These are phyloP conservation scores for Cygnus olor DNA, from an alignment of 2,797 vertebrate species.

Conservation along the genomic window DNA sequence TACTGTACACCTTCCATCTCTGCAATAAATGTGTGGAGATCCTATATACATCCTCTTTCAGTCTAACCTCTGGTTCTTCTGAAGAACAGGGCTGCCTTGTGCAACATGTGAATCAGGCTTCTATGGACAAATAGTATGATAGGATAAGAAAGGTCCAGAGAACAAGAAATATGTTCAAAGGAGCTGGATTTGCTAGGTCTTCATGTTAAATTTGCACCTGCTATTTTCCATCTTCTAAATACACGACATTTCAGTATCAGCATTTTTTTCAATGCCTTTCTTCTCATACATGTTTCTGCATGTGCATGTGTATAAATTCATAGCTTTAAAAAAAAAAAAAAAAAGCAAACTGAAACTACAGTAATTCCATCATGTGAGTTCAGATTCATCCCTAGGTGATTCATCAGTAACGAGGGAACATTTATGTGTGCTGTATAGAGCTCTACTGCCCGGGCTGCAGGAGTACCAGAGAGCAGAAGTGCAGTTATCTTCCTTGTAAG, in stretches of 20 bases:
- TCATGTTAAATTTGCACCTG: slow-evolving; percentile 1
- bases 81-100: not conserved
- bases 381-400: slow-evolving; percentile 12
- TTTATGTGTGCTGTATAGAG: slow-evolving; percentile 5
- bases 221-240: not conserved
- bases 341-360: not conserved
- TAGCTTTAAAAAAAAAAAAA: not conserved
- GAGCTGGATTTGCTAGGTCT: slow-evolving; percentile 17
- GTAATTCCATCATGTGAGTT: not conserved
- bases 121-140: not conserved
- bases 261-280: not conserved
- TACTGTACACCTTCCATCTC: not conserved
- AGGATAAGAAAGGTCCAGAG: not conserved
- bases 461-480: slow-evolving; percentile 44
- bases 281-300: not conserved
- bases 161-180: slow-evolving; percentile 15
- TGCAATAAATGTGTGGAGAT: not conserved
- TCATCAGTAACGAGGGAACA: not conserved
- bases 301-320: no score
- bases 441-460: not conserved
- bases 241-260: not conserved
- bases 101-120: not conserved
- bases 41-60: not conserved
- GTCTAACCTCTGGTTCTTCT: not conserved
- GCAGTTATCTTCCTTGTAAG: slow-evolving; percentile 53